phyloP scores from a whole-genome alignment of 1,140 invertebrate genomes.

The Aphelinus certus region DNA sequence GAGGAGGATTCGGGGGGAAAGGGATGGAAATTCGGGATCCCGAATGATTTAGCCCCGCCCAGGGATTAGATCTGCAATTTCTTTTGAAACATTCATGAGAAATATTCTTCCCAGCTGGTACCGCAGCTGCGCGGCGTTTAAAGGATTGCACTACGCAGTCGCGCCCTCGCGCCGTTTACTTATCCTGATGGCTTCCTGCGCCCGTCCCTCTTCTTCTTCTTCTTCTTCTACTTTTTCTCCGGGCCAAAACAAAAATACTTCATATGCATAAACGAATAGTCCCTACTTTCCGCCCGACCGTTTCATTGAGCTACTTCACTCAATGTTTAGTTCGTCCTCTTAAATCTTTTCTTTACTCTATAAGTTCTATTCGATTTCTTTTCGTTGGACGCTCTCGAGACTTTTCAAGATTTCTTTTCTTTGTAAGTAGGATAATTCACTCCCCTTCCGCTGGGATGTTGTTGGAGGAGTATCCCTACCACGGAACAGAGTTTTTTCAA shows the following conservation, averaged over 20 bases:
- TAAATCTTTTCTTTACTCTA: not conserved
- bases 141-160: slow-evolving; percentile 57
- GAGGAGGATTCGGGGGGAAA: slow-evolving; percentile 29
- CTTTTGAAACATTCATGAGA: slow-evolving; percentile 64
- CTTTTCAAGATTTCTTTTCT: too few relatives aligned
- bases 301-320: slow-evolving; percentile 28
- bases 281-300: slow-evolving; percentile 36
- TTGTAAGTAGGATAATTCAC: too few relatives aligned
- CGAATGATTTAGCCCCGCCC: slow-evolving; percentile 60
- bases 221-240: slow-evolving; percentile 23
- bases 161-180: slow-evolving; percentile 49
- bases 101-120: slow-evolving; percentile 54
- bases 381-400: too few relatives aligned
- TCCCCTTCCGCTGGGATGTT: too few relatives aligned
- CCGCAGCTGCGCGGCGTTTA: slow-evolving; percentile 48
- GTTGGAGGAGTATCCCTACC: too few relatives aligned
- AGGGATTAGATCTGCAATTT: slow-evolving; percentile 63
- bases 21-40: slow-evolving; percentile 41
- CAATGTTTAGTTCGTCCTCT: slow-evolving; percentile 10
- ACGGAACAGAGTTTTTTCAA: too few relatives aligned
- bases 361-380: slow-evolving; percentile 11
- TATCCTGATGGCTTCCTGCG: slow-evolving; percentile 53
- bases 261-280: slow-evolving; percentile 52
- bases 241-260: slow-evolving; percentile 47
- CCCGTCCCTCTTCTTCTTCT: too few relatives aligned